Percentiles rank a stretch among this genome's conserved stretches.
Conservation (phyloP, 2,113 vertebrate species). For the Cavia aperea region DNA sequence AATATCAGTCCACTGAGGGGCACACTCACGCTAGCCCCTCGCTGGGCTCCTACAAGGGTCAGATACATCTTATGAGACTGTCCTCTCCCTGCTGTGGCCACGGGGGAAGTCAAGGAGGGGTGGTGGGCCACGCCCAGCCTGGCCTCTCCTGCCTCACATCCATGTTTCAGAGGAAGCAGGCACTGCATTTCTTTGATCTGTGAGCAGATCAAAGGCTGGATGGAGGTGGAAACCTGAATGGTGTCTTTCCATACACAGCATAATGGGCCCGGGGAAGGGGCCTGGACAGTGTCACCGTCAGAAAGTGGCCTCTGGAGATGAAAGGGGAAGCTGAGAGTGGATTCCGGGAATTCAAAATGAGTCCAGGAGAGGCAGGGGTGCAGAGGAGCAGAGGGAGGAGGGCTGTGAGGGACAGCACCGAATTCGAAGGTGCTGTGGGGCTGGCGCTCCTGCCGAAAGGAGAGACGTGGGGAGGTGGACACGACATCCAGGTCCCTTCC, state of each 20-base stretch:
- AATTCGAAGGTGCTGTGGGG: background rate
- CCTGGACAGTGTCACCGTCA: background rate
- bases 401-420: background rate
- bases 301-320: background rate
- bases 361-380: background rate
- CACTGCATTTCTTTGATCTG: background rate
- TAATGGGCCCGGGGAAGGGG: background rate
- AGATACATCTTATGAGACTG: background rate
- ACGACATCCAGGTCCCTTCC: slow-evolving; percentile 1
- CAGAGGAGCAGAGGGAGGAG: background rate
- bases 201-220: background rate
- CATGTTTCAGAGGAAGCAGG: background rate
- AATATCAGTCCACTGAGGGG: background rate
- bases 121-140: background rate
- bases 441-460: background rate
- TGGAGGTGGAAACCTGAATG: slow-evolving; percentile 25
- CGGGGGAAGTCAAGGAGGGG: background rate
- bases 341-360: slow-evolving; percentile 19
- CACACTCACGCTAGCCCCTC: background rate
- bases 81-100: background rate
- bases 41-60: background rate
- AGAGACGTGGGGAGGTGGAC: background rate
- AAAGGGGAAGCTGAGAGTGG: background rate
- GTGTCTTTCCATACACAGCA: background rate
- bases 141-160: background rate